phyloP scores from a whole-genome alignment of 1,140 invertebrate genomes.

The Bombus turneri region DNA sequence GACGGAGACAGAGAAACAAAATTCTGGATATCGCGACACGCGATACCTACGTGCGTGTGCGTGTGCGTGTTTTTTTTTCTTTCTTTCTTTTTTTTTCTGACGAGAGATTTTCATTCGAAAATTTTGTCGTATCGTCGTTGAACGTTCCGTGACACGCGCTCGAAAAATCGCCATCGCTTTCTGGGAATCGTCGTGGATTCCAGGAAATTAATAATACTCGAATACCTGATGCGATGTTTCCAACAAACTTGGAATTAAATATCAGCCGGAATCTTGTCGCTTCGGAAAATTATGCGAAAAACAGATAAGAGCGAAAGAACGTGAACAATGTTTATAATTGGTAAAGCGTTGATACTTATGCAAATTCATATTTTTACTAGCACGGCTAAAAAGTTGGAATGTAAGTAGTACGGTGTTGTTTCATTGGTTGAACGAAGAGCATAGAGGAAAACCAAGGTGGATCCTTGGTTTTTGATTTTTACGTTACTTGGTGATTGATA shows the following conservation, averaged over 20 bases:
- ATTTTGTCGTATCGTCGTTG: neutral
- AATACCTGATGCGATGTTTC: no score
- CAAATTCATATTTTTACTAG: no score
- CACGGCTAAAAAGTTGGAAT: no score
- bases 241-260: neutral
- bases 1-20: no score
- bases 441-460: neutral
- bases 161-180: no score
- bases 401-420: neutral
- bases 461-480: neutral
- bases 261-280: neutral
- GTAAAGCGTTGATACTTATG: neutral
- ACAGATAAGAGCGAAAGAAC: neutral
- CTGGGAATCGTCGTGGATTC: no score
- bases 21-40: no score
- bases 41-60: no score
- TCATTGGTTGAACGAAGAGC: neutral
- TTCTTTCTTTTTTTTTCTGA: neutral
- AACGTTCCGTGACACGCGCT: neutral
- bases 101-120: neutral
- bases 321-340: neutral
- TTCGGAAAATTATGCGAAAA: neutral
- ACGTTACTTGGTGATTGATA: neutral
- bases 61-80: neutral
- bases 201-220: no score